A percentile compares a stretch with the other conserved stretches of the same genome.
Conservation (phyloP, 2,888 invertebrate species). For the Drosophila kanekoi region DNA sequence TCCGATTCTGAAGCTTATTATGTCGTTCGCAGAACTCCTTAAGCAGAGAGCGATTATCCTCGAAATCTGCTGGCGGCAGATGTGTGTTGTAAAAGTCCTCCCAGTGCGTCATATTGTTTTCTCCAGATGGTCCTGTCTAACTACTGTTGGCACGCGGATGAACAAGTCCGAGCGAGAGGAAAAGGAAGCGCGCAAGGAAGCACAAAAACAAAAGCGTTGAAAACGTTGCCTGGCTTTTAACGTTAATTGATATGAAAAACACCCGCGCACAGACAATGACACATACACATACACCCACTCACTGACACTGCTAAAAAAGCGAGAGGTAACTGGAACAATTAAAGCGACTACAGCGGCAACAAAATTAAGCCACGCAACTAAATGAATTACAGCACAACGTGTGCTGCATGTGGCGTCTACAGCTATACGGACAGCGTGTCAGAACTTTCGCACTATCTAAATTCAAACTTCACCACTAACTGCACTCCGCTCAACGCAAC, state of each 20-base stretch:
- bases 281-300: constrained; percentile 6
- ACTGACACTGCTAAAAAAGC: constrained; percentile 33
- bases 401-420: constrained; percentile 38
- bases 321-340: constrained; percentile 40
- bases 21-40: constrained; percentile 91
- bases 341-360: constrained; percentile 42
- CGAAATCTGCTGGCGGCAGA: constrained; percentile 91
- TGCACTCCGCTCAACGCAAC: constrained; percentile 36
- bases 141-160: constrained; percentile 5
- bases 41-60: constrained; percentile 89
- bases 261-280: constrained; percentile 14
- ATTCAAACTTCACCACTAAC: constrained; percentile 41
- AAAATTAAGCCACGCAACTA: constrained; percentile 50
- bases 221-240: constrained; percentile 62
- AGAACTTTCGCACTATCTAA: constrained; percentile 43
- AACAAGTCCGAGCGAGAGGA: constrained; percentile 18
- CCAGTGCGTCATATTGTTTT: constrained; percentile 87
- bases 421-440: constrained; percentile 41
- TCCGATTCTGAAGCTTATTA: constrained; percentile 88
- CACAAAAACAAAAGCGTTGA: constrained; percentile 63
- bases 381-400: constrained; percentile 52
- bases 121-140: constrained; percentile 20
- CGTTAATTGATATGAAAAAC: constrained; percentile 61
- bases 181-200: constrained; percentile 63
- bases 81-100: constrained; percentile 94